Conservation (phyloP, 2,888 invertebrate genomes). For the Acrobasis suavella region DNA sequence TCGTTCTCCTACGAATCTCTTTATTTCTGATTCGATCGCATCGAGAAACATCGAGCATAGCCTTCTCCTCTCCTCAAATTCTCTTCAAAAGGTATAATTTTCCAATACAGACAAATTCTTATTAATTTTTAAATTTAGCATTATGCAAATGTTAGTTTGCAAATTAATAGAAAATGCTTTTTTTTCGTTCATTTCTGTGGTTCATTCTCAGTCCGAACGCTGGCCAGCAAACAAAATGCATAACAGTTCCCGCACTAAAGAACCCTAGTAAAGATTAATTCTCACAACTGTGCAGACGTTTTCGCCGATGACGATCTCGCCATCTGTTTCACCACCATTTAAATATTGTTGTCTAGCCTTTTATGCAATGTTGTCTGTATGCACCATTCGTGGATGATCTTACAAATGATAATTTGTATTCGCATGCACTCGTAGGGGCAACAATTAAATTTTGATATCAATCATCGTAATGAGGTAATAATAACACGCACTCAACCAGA, state of each 20-base stretch:
- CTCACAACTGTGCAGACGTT: constrained; percentile 24
- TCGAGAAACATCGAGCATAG: too few species aligned
- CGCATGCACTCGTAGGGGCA: neutral
- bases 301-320: constrained; percentile 21
- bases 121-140: neutral
- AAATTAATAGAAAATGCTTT: neutral
- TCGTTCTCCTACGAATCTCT: too few species aligned
- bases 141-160: neutral
- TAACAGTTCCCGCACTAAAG: neutral
- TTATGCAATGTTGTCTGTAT: constrained; percentile 27
- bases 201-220: too few species aligned
- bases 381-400: constrained; percentile 15
- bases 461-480: constrained; percentile 17
- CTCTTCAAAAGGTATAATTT: too few species aligned
- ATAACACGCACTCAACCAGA: constrained; percentile 17
- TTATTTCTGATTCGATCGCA: too few species aligned
- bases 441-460: constrained; percentile 14
- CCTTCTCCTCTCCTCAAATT: too few species aligned
- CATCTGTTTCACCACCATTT: constrained; percentile 32
- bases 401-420: neutral
- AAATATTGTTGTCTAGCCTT: constrained; percentile 31
- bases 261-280: constrained; percentile 20
- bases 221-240: neutral
- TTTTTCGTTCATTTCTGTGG: too few species aligned
- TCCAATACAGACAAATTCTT: too few species aligned